These are phyloP conservation scores for Catostomus latipinnis DNA, from an alignment of 2,797 vertebrate genomes.

Conservation along the genomic window DNA sequence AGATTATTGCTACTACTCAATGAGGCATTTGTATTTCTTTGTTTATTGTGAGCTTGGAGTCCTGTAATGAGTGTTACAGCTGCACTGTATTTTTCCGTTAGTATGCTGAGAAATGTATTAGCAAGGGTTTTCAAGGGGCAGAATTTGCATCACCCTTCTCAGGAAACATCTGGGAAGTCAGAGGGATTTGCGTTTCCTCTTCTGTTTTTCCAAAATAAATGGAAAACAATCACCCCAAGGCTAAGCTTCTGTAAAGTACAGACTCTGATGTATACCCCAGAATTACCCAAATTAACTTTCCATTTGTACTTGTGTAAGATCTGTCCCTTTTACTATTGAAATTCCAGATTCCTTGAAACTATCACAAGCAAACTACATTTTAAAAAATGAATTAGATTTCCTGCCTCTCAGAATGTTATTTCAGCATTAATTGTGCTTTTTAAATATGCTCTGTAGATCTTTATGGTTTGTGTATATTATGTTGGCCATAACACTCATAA, in stretches of 20 bases:
- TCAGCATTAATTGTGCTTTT: background rate
- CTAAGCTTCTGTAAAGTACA: slow-evolving; percentile 28
- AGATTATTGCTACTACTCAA: background rate
- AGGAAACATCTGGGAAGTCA: slow-evolving; percentile 72
- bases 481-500: background rate
- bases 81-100: slow-evolving; percentile 6
- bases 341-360: background rate
- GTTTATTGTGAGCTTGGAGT: background rate
- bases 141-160: slow-evolving; percentile 33
- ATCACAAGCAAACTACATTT: background rate
- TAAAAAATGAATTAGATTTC: too few species aligned
- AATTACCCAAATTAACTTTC: slow-evolving; percentile 45
- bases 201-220: slow-evolving; percentile 60
- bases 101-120: slow-evolving; percentile 13
- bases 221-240: slow-evolving; percentile 69
- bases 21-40: slow-evolving; percentile 5
- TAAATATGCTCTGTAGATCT: background rate
- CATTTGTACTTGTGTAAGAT: background rate
- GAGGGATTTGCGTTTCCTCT: slow-evolving; percentile 60
- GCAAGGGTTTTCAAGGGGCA: slow-evolving; percentile 43
- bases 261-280: slow-evolving; percentile 28
- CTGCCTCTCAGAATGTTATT: background rate
- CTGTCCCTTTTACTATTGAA: background rate
- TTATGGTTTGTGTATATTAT: slow-evolving; percentile 1
- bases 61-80: background rate